Evolutionary conservation across 2,888 invertebrate genomes (phyloP), one percentile per base, ranked within the genome.

Genomic region (Nephrocerus scutellatus): DNA sequence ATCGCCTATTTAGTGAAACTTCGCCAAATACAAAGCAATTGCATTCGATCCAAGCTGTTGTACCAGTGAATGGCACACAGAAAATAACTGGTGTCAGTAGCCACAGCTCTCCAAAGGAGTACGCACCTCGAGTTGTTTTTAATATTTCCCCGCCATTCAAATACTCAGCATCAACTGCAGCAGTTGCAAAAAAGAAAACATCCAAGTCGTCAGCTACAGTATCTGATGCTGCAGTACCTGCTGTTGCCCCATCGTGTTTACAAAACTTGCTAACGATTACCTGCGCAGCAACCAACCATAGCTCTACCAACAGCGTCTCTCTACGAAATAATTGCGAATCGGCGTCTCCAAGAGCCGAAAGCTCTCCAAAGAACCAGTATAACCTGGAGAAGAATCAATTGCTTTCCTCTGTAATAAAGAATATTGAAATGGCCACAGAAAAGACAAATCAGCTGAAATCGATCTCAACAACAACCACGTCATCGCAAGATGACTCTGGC

Each of bases 401-500:
- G 15, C 50, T 50, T 15, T 55, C 53, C 15, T 63, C 48, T 2
- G 63, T 63, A 2, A 59, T 60, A 41, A 22, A 49, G 1, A 57
- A 55, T 37, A 62, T 66, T 7, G 52, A 55, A 5, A 61, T 55
- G 16, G 66, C 59, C 0, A 61, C 59, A 13, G 59, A 62, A 19
- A 57, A 55, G 23, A 51, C 53, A 7, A 51, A 43, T 21, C 55
- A 53, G 37, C 41, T 50, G 8, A 52, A 52, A 36, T 39, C 40
- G 2, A 32, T 39, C 25, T 18, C 34, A 23, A 5, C 32, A 39
- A 28, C 3, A 23, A 14, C 18, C 16, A 5, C 6, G 12, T 29
- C 36, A 23, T 46, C 43, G 16, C 44, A 62, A 50, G 58, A 62
- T 40, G 66, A 67, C 46, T 68, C 67, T n/a, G 66, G 65, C 4